Evolutionary conservation across 2,113 vertebrate genomes (phyloP).

Genomic region (Microtus oregoni): DNA sequence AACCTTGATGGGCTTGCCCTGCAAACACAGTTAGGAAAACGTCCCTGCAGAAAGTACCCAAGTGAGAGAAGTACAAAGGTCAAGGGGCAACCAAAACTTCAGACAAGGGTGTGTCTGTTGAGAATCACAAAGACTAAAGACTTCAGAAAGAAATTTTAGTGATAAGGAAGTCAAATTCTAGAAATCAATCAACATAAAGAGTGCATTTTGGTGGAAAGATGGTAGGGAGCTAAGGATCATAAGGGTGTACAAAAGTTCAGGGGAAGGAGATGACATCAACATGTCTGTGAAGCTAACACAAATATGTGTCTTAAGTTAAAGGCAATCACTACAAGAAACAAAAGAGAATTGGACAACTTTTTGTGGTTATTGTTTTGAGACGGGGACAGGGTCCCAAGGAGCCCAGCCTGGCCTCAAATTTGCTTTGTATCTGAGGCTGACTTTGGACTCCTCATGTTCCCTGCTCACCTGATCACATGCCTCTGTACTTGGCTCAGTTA

Average conservation of each 20-base stretch:
- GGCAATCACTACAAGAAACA: neutral
- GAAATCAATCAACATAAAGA: neutral
- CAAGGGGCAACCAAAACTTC: neutral
- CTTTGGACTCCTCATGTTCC: neutral
- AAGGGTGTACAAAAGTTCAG: neutral
- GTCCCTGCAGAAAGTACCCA: neutral
- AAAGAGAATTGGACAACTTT: neutral
- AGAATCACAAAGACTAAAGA: slow-evolving; percentile 36
- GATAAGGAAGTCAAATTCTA: slow-evolving; percentile 3
- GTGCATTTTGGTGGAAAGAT: neutral
- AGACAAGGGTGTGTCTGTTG: neutral
- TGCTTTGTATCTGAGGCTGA: neutral
- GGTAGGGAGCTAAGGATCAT: neutral
- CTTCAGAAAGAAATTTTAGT: neutral
- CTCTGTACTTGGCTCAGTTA: neutral
- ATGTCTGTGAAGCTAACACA: slow-evolving; percentile 29
- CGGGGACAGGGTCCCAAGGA: neutral
- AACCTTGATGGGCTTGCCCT: neutral
- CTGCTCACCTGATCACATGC: too few relatives aligned
- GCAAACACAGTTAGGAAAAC: neutral
- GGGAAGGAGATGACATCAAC: neutral
- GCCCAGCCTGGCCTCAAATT: neutral
- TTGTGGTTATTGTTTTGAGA: neutral
- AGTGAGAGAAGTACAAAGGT: neutral
- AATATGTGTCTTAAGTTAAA: slow-evolving; percentile 13